Conservation (phyloP, 2,888 invertebrate genomes). For the Argyresthia albistria region DNA sequence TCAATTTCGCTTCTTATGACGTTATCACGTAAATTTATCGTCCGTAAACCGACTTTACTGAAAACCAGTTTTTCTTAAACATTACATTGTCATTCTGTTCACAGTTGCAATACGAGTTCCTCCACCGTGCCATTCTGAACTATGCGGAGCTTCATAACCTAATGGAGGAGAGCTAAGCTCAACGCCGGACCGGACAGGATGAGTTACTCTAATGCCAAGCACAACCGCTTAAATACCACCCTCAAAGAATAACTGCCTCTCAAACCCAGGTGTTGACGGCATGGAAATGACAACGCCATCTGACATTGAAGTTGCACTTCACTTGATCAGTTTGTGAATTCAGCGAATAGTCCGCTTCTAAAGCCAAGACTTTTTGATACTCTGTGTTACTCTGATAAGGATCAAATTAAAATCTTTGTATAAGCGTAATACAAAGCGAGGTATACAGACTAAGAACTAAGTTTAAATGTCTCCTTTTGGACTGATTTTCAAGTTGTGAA, state of each 20-base stretch:
- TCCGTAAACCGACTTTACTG: too few relatives aligned
- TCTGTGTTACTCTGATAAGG: too few relatives aligned
- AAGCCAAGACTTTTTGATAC: too few relatives aligned
- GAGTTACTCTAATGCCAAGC: neutral
- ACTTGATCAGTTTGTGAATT: neutral
- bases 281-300: neutral
- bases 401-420: too few relatives aligned
- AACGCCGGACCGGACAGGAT: neutral
- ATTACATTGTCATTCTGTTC: slow-evolving; percentile 21
- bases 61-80: too few relatives aligned
- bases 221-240: neutral
- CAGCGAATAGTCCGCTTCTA: too few relatives aligned
- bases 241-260: neutral
- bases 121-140: slow-evolving; percentile 92
- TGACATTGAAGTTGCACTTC: neutral
- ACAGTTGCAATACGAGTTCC: slow-evolving; percentile 93
- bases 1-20: too few relatives aligned
- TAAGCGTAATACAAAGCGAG: too few relatives aligned
- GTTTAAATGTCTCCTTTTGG: too few relatives aligned
- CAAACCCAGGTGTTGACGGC: neutral
- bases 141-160: slow-evolving; percentile 90
- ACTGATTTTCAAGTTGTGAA: too few relatives aligned
- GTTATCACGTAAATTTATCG: too few relatives aligned
- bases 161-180: slow-evolving; percentile 71
- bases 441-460: too few relatives aligned